Percentiles rank a stretch among this genome's conserved stretches.
Conservation (phyloP, 2,888 invertebrate species). For the Brachypalpus laphriformis region DNA sequence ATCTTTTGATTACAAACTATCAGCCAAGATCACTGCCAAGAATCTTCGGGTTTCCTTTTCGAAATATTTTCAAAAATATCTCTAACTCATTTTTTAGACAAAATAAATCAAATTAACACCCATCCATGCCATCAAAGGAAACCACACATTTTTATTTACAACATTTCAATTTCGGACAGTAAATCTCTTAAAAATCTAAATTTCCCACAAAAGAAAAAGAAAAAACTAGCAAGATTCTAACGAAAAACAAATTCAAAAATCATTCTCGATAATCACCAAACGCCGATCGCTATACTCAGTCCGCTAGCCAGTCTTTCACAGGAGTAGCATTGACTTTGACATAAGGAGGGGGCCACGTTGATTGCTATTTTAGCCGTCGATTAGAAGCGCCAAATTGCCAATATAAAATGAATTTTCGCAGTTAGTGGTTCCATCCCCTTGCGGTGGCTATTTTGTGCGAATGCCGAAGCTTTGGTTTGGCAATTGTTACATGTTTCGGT, state of each 20-base stretch:
- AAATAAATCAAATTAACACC: too few species aligned
- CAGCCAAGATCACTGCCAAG: neutral
- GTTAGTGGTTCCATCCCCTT: neutral
- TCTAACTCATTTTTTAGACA: too few species aligned
- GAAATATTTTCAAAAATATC: neutral
- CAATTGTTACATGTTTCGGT: slow-evolving; percentile 24
- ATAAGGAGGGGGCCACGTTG: slow-evolving; percentile 49
- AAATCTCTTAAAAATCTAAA: slow-evolving; percentile 26
- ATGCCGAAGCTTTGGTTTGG: neutral
- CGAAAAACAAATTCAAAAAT: slow-evolving; percentile 11
- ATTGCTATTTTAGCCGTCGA: slow-evolving; percentile 43
- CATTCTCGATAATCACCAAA: neutral
- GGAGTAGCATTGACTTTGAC: slow-evolving; percentile 59
- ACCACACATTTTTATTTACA: slow-evolving; percentile 28
- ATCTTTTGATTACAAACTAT: too few species aligned
- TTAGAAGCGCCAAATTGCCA: slow-evolving; percentile 50
- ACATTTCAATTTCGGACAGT: slow-evolving; percentile 19
- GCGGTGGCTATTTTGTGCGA: neutral
- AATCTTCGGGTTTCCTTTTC: neutral
- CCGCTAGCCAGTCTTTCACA: slow-evolving; percentile 1
- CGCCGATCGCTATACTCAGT: neutral
- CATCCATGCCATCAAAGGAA: slow-evolving; percentile 26
- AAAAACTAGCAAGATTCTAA: neutral
- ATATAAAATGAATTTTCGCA: slow-evolving; percentile 18
- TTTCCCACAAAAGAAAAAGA: neutral